Conservation (phyloP, 1,140 invertebrate genomes). For the Eumaeus atala region DNA sequence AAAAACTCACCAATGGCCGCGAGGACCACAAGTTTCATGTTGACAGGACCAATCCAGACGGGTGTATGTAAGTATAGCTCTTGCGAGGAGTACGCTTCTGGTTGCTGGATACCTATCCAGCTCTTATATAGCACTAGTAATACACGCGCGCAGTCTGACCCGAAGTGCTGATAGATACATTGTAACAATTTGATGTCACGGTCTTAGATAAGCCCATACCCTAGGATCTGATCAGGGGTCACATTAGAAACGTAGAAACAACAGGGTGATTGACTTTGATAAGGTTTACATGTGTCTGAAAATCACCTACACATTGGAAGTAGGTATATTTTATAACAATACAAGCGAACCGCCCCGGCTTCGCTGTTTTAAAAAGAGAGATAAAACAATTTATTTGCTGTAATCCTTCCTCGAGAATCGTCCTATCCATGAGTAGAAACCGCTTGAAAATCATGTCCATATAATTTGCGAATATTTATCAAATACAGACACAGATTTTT, state of each 20-base stretch:
- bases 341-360: no score
- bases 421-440: no score
- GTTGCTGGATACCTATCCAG: background rate
- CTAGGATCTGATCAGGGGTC: conserved; percentile 8
- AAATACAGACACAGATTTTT: no score
- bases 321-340: no score
- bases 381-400: no score
- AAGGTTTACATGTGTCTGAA: background rate
- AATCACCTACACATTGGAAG: no score
- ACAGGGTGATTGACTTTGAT: conserved; percentile 2
- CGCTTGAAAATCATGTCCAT: no score
- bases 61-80: conserved; percentile 18
- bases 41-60: conserved; percentile 22
- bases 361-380: no score
- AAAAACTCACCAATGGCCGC: conserved; percentile 35
- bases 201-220: conserved; percentile 5
- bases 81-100: conserved; percentile 44
- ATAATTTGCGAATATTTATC: no score
- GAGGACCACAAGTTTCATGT: conserved; percentile 43
- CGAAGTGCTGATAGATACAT: conserved; percentile 35
- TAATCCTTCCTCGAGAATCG: no score
- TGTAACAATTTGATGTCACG: conserved; percentile 24
- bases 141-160: conserved; percentile 36
- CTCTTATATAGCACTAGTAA: conserved; percentile 36
- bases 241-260: conserved; percentile 3